Conservation (phyloP, 2,888 invertebrate genomes). For the Drosophila putrida region DNA sequence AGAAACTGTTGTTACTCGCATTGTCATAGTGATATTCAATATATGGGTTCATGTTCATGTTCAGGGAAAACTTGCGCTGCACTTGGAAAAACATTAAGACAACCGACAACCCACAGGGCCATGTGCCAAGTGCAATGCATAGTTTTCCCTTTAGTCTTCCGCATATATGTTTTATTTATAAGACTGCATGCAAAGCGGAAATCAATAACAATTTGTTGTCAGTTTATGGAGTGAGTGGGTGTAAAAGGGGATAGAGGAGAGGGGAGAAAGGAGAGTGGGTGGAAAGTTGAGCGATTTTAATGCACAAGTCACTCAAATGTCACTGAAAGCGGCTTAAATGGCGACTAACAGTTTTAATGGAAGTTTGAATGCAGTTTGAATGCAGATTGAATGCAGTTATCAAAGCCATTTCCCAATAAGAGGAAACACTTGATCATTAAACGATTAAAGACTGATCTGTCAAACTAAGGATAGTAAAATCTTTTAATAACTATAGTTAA, state of each 20-base stretch:
- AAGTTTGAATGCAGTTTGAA: neutral
- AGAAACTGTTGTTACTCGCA: slow-evolving; percentile 20
- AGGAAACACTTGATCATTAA: too few species aligned
- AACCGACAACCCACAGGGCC: slow-evolving; percentile 12
- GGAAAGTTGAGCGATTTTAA: slow-evolving; percentile 30
- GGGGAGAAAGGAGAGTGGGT: neutral
- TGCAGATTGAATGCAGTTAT: neutral
- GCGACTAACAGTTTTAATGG: neutral
- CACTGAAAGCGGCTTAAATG: slow-evolving; percentile 22
- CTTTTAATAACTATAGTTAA: too few species aligned
- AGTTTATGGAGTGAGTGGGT: slow-evolving; percentile 16
- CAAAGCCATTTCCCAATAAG: too few species aligned
- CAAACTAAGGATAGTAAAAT: too few species aligned
- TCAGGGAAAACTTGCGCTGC: slow-evolving; percentile 17
- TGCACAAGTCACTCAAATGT: slow-evolving; percentile 34
- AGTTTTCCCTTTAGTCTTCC: slow-evolving; percentile 31
- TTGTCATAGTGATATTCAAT: slow-evolving; percentile 33
- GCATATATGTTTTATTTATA: slow-evolving; percentile 28
- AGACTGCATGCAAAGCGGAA: slow-evolving; percentile 38
- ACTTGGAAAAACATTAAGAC: slow-evolving; percentile 22
- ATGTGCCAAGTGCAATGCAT: slow-evolving; percentile 20
- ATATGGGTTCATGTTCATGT: neutral
- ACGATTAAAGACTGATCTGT: too few species aligned
- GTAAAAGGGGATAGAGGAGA: neutral
- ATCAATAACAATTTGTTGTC: slow-evolving; percentile 64